These are phyloP conservation scores for Leptopilina clavipes DNA, from an alignment of 1,140 invertebrate genomes.

Conservation along the genomic window DNA sequence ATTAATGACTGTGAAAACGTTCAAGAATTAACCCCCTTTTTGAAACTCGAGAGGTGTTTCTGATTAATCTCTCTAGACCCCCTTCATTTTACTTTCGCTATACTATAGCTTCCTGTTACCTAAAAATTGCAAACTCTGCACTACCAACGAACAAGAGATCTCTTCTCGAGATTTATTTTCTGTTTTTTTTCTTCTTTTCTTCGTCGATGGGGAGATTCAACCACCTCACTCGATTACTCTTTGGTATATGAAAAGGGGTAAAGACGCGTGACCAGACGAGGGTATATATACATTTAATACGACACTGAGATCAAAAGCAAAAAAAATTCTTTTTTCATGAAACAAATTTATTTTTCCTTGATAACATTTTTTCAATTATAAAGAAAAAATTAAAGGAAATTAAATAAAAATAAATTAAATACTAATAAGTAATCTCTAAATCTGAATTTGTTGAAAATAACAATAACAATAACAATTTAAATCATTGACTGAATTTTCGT, in stretches of 20 bases:
- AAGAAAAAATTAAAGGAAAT: too few relatives aligned
- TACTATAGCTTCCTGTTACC: conserved; percentile 16
- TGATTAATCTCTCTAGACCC: conserved; percentile 64
- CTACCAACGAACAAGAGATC: conserved; percentile 14
- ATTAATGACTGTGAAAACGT: conserved; percentile 54
- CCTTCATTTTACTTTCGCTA: conserved; percentile 9
- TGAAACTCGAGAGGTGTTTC: conserved; percentile 56
- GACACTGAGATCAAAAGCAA: not conserved
- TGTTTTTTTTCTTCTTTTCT: too few relatives aligned
- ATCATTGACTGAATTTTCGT: too few relatives aligned
- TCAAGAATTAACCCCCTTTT: conserved; percentile 35
- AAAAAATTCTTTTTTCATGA: too few relatives aligned
- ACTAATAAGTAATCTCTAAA: too few relatives aligned
- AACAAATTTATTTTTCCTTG: too few relatives aligned
- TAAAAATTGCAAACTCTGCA: conserved; percentile 55
- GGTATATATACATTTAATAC: conserved; percentile 35
- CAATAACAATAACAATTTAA: too few relatives aligned
- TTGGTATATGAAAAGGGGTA: not conserved
- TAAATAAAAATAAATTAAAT: too few relatives aligned
- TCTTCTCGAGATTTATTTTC: conserved; percentile 10
- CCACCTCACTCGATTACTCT: not conserved
- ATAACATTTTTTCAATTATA: too few relatives aligned
- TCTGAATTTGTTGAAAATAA: too few relatives aligned
- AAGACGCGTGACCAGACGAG: conserved; percentile 34
- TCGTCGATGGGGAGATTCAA: not conserved